Conservation (phyloP, 2,113 vertebrate species). For the Takifugu bimaculatus region DNA sequence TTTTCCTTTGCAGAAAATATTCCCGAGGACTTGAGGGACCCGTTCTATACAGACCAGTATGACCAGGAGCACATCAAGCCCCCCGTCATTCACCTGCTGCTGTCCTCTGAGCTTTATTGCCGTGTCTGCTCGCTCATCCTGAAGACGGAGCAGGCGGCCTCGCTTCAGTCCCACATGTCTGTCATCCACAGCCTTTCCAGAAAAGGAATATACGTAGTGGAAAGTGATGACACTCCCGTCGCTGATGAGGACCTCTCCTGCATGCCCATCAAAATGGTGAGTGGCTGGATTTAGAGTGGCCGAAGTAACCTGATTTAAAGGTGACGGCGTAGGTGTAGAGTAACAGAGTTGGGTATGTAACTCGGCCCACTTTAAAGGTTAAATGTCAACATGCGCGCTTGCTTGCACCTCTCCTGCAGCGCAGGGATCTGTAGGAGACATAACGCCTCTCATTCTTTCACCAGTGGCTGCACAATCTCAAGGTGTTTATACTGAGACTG, state of each 20-base stretch:
- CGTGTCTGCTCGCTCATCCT: slow-evolving; percentile 92
- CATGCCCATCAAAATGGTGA: slow-evolving; percentile 95
- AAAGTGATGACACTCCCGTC: slow-evolving; percentile 89
- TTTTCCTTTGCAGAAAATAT: slow-evolving; percentile 81
- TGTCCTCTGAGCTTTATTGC: slow-evolving; percentile 94
- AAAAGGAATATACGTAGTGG: slow-evolving; percentile 96
- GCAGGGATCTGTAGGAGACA: no score
- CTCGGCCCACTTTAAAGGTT: no score
- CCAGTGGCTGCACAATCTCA: no score
- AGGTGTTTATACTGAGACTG: no score
- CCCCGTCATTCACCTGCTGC: slow-evolving; percentile 85
- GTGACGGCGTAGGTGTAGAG: background rate
- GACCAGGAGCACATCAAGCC: slow-evolving; percentile 98
- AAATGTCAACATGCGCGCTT: no score
- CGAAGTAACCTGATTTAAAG: background rate
- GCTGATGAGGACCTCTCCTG: slow-evolving; percentile 84
- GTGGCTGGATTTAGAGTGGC: slow-evolving; percentile 27
- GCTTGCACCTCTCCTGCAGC: no score
- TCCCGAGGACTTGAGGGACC: slow-evolving; percentile 92
- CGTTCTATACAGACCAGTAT: slow-evolving; percentile 95
- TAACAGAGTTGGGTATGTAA: no score
- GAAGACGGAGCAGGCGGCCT: slow-evolving; percentile 88
- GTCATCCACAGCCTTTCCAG: slow-evolving; percentile 91
- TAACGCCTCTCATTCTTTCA: no score
- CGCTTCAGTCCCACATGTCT: slow-evolving; percentile 89